These are phyloP conservation scores for Rhinichthys osculus DNA, from an alignment of 2,797 vertebrate genomes.

Conservation along the genomic window DNA sequence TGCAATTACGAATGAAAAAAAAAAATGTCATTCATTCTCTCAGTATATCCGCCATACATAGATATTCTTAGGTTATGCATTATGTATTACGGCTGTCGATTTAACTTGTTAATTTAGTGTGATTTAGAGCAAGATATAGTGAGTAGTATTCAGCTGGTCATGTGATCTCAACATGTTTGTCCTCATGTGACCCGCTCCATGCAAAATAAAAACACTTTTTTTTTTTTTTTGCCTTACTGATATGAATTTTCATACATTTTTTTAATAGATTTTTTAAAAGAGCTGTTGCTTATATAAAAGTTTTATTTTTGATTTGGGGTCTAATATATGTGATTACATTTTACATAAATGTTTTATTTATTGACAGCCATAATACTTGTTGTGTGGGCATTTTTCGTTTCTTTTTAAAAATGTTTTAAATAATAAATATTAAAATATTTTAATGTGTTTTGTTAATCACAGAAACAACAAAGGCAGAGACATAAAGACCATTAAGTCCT, in stretches of 20 bases:
- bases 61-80: slow-evolving; percentile 43
- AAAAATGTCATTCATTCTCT: not conserved
- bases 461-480: slow-evolving; percentile 97
- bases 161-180: not conserved
- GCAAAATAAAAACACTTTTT: not conserved
- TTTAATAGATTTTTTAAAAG: not conserved
- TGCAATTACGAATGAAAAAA: not conserved
- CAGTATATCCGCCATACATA: slow-evolving; percentile 9
- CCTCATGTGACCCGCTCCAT: not conserved
- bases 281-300: not conserved
- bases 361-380: slow-evolving; percentile 1
- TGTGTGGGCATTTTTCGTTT: not conserved
- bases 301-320: not conserved
- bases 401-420: not conserved
- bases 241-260: not conserved
- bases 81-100: slow-evolving; percentile 8
- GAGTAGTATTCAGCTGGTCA: not conserved
- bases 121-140: not conserved
- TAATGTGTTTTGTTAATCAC: slow-evolving; percentile 55
- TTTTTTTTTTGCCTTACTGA: not conserved
- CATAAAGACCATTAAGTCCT: slow-evolving; percentile 99
- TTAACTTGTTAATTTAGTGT: not conserved
- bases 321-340: not conserved
- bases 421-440: not conserved
- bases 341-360: not conserved